Evolutionary conservation across 2,113 vertebrate genomes (phyloP), one percentile per base, ranked within the genome.

Genomic region (Leucopsar rothschildi): DNA sequence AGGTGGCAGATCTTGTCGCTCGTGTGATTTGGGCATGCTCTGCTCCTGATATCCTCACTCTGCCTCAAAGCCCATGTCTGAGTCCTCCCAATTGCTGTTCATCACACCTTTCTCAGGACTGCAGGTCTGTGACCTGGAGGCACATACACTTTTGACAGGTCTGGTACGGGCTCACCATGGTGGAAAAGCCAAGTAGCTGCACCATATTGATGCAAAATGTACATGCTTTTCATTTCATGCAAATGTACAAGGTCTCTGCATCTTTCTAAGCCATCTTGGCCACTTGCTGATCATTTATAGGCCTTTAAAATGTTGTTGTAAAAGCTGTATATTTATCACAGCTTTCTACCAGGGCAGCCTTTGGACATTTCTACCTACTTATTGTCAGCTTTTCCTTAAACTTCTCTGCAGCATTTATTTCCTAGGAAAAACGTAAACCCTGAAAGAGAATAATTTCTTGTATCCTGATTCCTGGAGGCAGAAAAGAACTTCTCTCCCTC

Each of bases 1-100:
- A 53, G 18, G 28, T 12, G 50, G 22, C 37, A 66, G 78, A n/a
- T 10, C 6, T 33, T 28, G 4, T 64, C 17, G 19, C 31, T 68
- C 9, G 5, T 0, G 1, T 35, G 19, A 6, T 40, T 44, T 64
- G 56, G 37, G 20, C 33, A 60, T 0, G 0, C 29, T 2, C 0
- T 70, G 27, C 31, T 68, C 21, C 2, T 1, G 60, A 39, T 37
- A 59, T 12, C 33, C 65, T 31, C 24, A 12, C 20, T 80, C 75
- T 64, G 44, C 29, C 69, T 72, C 90, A 66, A 81, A 93, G 10
- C 23, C 23, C 20, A 5, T 1, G 2, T n/a, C 31, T 35, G 63
- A 57, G 23, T 39, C 40, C 47, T 92, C 21, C n/a, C 45, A 77
- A 3, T 8, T 57, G 49, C n/a, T 82, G 61, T 31, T 70, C 42